These are phyloP conservation scores for Polypedilum vanderplanki DNA, from an alignment of 1,140 invertebrate species.

Conservation along the genomic window DNA sequence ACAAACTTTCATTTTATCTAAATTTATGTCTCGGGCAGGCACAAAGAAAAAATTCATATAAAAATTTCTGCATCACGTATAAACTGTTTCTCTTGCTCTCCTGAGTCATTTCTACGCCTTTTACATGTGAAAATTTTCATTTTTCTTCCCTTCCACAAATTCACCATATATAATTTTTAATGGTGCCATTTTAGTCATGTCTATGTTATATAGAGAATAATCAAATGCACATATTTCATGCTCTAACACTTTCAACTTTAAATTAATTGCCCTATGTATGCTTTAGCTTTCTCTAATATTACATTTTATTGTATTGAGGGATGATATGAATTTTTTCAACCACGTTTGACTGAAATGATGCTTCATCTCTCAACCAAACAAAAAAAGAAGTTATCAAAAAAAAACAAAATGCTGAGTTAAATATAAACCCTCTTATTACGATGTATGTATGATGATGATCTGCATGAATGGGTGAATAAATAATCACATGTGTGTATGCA, in stretches of 20 bases:
- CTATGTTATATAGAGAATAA: background rate
- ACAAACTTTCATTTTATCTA: slow-evolving; percentile 2
- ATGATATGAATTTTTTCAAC: background rate
- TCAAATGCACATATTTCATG: slow-evolving; percentile 18
- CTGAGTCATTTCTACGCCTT: background rate
- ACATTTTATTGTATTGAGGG: background rate
- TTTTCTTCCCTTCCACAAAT: background rate
- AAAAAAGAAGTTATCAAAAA: too few species aligned
- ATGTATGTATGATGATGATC: too few species aligned
- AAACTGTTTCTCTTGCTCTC: background rate
- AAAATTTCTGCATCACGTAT: background rate
- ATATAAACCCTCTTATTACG: too few species aligned
- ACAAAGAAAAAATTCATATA: slow-evolving; percentile 3
- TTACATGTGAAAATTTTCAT: slow-evolving; percentile 15
- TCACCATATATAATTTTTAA: background rate
- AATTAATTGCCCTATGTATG: slow-evolving; percentile 1
- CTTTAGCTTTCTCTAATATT: background rate
- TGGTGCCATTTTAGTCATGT: background rate
- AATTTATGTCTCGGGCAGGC: slow-evolving; percentile 1
- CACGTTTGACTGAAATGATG: slow-evolving; percentile 14
- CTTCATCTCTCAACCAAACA: slow-evolving; percentile 1
- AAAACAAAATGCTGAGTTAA: too few species aligned
- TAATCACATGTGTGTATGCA: too few species aligned
- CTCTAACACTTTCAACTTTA: background rate
- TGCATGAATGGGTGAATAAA: too few species aligned